Evolutionary conservation across 2,888 invertebrate genomes (phyloP).

Genomic region (Alloscopus bannaensis): DNA sequence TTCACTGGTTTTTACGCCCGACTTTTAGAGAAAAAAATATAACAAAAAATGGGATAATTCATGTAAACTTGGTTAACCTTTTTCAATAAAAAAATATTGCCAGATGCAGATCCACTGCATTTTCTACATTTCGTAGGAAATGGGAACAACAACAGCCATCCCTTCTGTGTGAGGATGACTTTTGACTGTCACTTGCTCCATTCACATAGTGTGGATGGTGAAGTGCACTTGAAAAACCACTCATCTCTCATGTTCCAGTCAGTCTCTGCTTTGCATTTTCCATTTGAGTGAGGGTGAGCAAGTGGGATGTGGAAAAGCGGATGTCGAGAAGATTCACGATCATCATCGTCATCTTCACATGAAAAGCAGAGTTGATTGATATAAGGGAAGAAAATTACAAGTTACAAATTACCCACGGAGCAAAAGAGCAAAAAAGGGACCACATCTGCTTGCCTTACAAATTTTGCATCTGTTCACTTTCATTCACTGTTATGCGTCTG

Average conservation of each 20-base stretch:
- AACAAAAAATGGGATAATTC: not conserved
- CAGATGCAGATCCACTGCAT: constrained; percentile 49
- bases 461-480: constrained; percentile 38
- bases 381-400: constrained; percentile 48
- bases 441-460: constrained; percentile 23
- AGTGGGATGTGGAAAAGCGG: too few species aligned
- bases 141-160: not conserved
- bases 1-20: too few species aligned
- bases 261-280: too few species aligned
- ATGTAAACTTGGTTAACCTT: constrained; percentile 7
- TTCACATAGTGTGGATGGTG: constrained; percentile 15
- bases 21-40: too few species aligned
- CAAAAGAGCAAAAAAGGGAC: constrained; percentile 25
- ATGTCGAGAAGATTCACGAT: not conserved
- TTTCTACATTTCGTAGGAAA: too few species aligned
- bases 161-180: constrained; percentile 30
- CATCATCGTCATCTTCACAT: constrained; percentile 21
- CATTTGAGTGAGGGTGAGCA: too few species aligned
- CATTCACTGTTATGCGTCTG: too few species aligned
- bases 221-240: not conserved
- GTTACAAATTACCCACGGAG: constrained; percentile 50
- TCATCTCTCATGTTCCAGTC: too few species aligned
- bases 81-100: not conserved
- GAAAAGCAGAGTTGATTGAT: constrained; percentile 41
- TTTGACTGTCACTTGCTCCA: constrained; percentile 41